phyloP scores from a whole-genome alignment of 2,888 invertebrate genomes.

The Pristionchus japonicus region DNA sequence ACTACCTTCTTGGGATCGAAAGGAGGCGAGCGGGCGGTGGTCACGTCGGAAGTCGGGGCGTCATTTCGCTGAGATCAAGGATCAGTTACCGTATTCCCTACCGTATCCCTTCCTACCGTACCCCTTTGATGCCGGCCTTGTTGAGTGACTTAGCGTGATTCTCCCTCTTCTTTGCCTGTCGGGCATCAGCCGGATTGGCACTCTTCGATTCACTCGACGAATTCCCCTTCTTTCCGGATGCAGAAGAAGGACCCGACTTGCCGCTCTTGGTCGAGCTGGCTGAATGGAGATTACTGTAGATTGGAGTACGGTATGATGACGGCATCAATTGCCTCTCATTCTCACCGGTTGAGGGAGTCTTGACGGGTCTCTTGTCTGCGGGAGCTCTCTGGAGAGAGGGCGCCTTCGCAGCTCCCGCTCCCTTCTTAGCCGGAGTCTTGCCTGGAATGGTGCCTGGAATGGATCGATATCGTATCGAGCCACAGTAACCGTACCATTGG shows the following conservation, averaged over 20 bases:
- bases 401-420: neutral
- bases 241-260: neutral
- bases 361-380: constrained; percentile 2
- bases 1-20: neutral
- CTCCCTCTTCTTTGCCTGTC: constrained; percentile 9
- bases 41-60: neutral
- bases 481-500: neutral
- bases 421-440: neutral
- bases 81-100: neutral
- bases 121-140: neutral
- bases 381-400: neutral
- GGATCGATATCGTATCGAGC: too few species aligned
- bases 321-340: neutral
- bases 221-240: neutral
- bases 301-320: neutral
- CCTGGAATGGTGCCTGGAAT: neutral
- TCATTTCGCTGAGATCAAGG: neutral
- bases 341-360: constrained; percentile 2
- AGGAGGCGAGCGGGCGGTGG: constrained; percentile 7
- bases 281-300: neutral
- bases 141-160: constrained; percentile 3
- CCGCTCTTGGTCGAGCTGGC: neutral
- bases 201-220: neutral
- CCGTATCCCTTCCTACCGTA: neutral
- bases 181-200: neutral